Evolutionary conservation across 2,888 invertebrate species (phyloP).

Genomic region (Gortyna flavago): DNA sequence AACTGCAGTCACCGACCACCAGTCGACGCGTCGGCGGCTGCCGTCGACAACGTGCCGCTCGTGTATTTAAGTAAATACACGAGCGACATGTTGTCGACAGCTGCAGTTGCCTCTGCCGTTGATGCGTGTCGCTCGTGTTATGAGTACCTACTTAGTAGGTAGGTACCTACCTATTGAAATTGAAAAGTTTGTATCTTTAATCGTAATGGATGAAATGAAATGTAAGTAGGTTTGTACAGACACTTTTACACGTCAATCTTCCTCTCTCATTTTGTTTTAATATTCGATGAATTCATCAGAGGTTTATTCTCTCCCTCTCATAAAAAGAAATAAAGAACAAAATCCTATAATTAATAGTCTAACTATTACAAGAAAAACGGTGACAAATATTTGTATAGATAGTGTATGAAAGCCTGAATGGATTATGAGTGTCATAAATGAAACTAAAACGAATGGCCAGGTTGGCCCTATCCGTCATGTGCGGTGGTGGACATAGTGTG

Average conservation of each 20-base stretch:
- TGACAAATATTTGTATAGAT: constrained; percentile 60
- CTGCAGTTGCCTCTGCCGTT: no score
- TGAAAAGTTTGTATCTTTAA: background rate
- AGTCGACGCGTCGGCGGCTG: no score
- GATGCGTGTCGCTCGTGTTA: no score
- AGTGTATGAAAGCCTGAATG: constrained; percentile 76
- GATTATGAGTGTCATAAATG: constrained; percentile 84
- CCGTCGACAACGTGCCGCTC: no score
- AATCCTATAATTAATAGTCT: constrained; percentile 43
- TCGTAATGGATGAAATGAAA: background rate
- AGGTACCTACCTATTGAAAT: background rate
- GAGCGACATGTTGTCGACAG: no score
- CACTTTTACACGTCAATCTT: no score
- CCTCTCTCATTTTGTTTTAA: background rate
- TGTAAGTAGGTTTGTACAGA: no score
- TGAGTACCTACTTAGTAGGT: no score
- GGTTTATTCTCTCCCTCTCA: background rate
- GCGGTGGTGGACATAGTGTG: constrained; percentile 65
- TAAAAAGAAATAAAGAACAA: constrained; percentile 12
- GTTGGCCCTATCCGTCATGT: constrained; percentile 79
- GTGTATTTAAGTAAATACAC: no score
- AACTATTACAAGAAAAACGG: constrained; percentile 40
- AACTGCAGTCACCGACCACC: no score
- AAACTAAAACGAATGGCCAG: constrained; percentile 84
- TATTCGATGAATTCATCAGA: background rate